Evolutionary conservation across 2,888 invertebrate genomes (phyloP), one percentile per base, ranked within the genome.

Genomic region (Plebejus anna): DNA sequence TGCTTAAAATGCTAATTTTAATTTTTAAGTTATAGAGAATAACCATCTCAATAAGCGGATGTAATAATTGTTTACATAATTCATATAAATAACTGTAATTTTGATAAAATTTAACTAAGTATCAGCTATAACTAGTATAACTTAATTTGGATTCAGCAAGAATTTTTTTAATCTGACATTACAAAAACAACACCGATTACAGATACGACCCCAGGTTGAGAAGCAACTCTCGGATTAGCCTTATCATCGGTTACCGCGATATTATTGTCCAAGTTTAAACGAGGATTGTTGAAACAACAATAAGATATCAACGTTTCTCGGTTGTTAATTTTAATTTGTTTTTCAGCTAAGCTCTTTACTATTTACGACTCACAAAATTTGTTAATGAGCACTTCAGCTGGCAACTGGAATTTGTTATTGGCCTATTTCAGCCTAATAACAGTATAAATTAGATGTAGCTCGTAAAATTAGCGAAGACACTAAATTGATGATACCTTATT

Each of bases 261-360:
- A 76, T 70, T 71, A 77, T 70, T 59, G 61, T 75, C 32, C 57
- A 79, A 80, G 57, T 80, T 80, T 79, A 77, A 79, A 77, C 75
- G 76, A 75, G 75, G 55, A 73, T 73, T 55, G 47, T 72, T 72
- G 22, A 51, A 73, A 73, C 47, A 73, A 51, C 73, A 51, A 55
- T 73, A 73, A 73, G 73, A 73, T 73, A 51, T 51, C 28, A 73
- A 28, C 51, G 28, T 28, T 55, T 55, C 73, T 28, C 73, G 73
- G 73, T 32, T 73, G 73, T 73, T 73, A 73, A 73, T 73, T 73
- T 73, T 73, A 73, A 73, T 73, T 47, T 73, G 55, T 51, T 55
- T 73, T 71, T 71, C 42, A 42, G 38, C 42, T 71, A 71, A 71
- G 28, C 51, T 32, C 22, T 73, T 73, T 73, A 51, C 73, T 73